Base-by-base conservation (phyloP, 2,888 invertebrate genomes). In the Julus scandinavius region DNA sequence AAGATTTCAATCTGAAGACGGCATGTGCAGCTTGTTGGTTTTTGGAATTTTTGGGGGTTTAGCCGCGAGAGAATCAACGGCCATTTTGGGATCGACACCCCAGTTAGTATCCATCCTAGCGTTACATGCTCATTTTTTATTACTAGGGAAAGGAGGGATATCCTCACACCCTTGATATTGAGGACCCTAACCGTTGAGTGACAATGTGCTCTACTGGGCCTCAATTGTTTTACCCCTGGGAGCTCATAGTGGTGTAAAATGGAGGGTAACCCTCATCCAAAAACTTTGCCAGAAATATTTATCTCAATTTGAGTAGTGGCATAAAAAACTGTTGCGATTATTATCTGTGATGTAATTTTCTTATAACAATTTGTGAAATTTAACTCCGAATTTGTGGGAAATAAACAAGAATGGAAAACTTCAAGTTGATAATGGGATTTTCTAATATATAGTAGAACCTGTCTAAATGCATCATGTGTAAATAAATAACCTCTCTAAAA, bases 1-100 rank as follows among this genome's bases (percentile, higher is more conserved):
- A 20, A 72, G 29, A 72, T 72, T 72, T 72, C 72, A 72, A 72
- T 72, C 72, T 72, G 29, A 72, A 72, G 72, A 72, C 72, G 63
- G 63, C 63, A 63, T 63, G 63, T 72, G 72, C 72, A 72, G 72
- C 63, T 72, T 29, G 72, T 72, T 72, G 72, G 6, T 72, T 20
- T 45, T 29, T 29, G 72, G 72, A 72, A 72, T 72, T 72, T 72
- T 72, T 9, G 20, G 72, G 63, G 63, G 63, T n/a, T 63, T 63
- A 63, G 63, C 63, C n/a, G 63, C 63, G 63, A 63, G 63, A 63
- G n/a, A 63, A 63, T n/a, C 63, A 63, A 15, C 58, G 58, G 58
- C 15, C 15, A 15, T 58, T 63, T 63, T 6, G 63, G 63, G 20
- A 63, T 2, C 63, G 63, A 72, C 20, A 7, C 7, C 7, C 29